Percentiles rank a stretch among this genome's conserved stretches.
Conservation (phyloP, 1,140 invertebrate genomes). For the Cotesia chilonis region DNA sequence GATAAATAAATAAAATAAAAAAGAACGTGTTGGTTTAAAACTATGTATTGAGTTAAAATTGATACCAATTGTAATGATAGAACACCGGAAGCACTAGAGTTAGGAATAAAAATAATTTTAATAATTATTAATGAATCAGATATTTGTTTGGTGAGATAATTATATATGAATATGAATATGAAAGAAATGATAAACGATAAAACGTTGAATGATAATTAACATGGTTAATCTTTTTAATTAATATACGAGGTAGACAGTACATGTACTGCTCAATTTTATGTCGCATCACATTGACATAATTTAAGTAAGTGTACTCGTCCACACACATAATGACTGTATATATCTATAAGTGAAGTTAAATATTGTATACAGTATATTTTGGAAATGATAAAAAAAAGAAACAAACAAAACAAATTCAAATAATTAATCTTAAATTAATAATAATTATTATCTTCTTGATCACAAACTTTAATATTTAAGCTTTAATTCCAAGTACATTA, state of each 20-base stretch:
- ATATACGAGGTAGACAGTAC: conserved; percentile 40
- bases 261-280: conserved; percentile 61
- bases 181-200: conserved; percentile 27
- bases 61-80: conserved; percentile 40
- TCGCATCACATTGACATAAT: conserved; percentile 45
- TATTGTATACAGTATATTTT: conserved; percentile 67
- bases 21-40: conserved; percentile 16
- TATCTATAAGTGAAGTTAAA: conserved; percentile 65
- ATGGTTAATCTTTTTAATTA: conserved; percentile 31
- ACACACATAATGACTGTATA: conserved; percentile 59
- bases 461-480: conserved; percentile 23
- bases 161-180: conserved; percentile 21
- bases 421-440: conserved; percentile 52
- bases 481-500: conserved; percentile 24
- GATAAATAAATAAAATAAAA: conserved; percentile 46
- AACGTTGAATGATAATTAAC: conserved; percentile 17
- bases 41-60: conserved; percentile 20
- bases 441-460: conserved; percentile 22
- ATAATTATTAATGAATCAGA: conserved; percentile 18
- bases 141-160: background rate
- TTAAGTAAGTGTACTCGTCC: conserved; percentile 56
- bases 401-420: conserved; percentile 47
- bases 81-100: conserved; percentile 33
- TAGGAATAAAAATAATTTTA: conserved; percentile 25
- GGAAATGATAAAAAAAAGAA: conserved; percentile 41